phyloP scores from a whole-genome alignment of 2,797 vertebrate species.

The Esox masquinongy region DNA sequence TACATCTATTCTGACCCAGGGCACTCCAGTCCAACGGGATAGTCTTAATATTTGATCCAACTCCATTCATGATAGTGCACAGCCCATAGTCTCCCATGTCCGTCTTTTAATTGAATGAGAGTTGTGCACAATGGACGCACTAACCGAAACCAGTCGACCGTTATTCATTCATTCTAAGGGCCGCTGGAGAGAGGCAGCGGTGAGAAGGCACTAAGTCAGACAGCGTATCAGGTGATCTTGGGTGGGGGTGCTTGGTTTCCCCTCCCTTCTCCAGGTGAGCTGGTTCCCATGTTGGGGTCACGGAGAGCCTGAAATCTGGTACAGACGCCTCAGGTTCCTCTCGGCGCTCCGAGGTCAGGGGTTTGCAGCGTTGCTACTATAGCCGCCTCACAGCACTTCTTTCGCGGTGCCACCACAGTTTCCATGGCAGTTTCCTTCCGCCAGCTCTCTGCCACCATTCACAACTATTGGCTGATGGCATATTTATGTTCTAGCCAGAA shows the following conservation, averaged over 20 bases:
- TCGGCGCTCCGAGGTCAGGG: slow-evolving; percentile 43
- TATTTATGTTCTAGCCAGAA: slow-evolving; percentile 66
- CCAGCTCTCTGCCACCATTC: slow-evolving; percentile 80
- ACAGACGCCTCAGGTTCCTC: slow-evolving; percentile 59
- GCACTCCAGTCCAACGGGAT: slow-evolving; percentile 53
- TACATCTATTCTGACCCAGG: slow-evolving; percentile 63
- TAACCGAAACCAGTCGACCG: slow-evolving; percentile 75
- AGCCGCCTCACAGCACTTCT: background rate
- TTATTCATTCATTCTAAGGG: slow-evolving; percentile 66
- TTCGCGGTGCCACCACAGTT: slow-evolving; percentile 67
- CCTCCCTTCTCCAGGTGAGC: slow-evolving; percentile 72
- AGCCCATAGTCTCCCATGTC: slow-evolving; percentile 52
- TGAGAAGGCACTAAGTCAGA: slow-evolving; percentile 53
- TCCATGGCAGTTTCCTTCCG: slow-evolving; percentile 81
- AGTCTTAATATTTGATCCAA: slow-evolving; percentile 65
- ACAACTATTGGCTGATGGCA: slow-evolving; percentile 74
- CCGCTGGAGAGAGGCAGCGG: slow-evolving; percentile 65
- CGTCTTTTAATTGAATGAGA: slow-evolving; percentile 65
- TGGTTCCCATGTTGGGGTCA: slow-evolving; percentile 78
- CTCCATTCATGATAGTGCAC: slow-evolving; percentile 71
- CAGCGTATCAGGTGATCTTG: slow-evolving; percentile 70
- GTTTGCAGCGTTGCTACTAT: slow-evolving; percentile 34
- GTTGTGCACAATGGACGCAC: slow-evolving; percentile 72
- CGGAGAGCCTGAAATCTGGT: slow-evolving; percentile 66
- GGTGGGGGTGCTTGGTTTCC: slow-evolving; percentile 36